These are phyloP conservation scores for Apamea monoglypha DNA, from an alignment of 2,888 invertebrate species.

Conservation along the genomic window DNA sequence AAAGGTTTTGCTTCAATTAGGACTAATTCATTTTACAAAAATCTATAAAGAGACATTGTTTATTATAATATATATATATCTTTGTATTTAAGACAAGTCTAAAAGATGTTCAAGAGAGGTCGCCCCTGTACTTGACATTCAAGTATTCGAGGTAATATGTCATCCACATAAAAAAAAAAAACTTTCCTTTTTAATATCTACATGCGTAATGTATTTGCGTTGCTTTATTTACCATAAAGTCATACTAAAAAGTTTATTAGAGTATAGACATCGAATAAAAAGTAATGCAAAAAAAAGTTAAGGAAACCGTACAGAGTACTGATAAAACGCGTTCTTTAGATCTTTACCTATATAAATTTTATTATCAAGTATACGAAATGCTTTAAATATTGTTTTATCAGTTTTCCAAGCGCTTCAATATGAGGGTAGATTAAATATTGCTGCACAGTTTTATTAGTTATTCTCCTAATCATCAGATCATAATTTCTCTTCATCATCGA, in stretches of 20 bases:
- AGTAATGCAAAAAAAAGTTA: constrained; percentile 3
- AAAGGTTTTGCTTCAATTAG: constrained; percentile 22
- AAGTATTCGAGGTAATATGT: not conserved
- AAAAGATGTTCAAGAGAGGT: constrained; percentile 5
- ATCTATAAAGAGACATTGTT: not conserved
- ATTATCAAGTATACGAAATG: not conserved
- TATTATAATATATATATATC: not conserved
- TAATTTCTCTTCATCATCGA: constrained; percentile 83
- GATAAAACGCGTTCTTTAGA: not conserved
- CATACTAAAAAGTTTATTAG: not conserved
- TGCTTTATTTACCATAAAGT: not conserved
- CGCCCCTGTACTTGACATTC: not conserved
- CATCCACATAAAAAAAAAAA: constrained; percentile 6
- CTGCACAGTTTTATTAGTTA: constrained; percentile 22
- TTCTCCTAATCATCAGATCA: constrained; percentile 59
- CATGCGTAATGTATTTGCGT: not conserved
- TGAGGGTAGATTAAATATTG: constrained; percentile 21
- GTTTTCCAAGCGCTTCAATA: constrained; percentile 21
- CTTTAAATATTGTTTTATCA: not conserved
- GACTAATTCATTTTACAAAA: not conserved
- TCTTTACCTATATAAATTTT: not conserved
- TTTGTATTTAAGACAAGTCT: constrained; percentile 1
- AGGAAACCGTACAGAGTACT: not conserved
- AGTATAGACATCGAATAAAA: constrained; percentile 20
- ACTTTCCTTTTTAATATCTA: not conserved